Evolutionary conservation across 2,797 vertebrate genomes (phyloP).

Genomic region (Hoplostethus atlanticus): DNA sequence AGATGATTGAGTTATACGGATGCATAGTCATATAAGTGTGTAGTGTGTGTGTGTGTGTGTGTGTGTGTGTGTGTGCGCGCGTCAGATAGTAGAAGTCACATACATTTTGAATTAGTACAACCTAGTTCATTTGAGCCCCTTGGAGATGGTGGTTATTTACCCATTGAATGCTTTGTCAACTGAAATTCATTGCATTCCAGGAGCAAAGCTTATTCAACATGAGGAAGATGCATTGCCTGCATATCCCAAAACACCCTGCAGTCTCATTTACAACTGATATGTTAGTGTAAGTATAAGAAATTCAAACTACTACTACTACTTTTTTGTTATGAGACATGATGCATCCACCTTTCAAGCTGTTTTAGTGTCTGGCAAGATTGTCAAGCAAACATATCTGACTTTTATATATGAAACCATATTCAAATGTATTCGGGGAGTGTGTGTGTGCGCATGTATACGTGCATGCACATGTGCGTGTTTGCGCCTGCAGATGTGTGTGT

Average conservation of each 20-base stretch:
- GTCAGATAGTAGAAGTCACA: background rate
- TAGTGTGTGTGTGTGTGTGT: background rate
- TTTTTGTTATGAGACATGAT: too few relatives aligned
- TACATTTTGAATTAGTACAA: background rate
- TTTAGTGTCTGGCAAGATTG: background rate
- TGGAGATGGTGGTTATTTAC: background rate
- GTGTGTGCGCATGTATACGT: background rate
- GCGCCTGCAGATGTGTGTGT: slow-evolving; percentile 32
- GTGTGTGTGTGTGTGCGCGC: background rate
- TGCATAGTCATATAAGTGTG: background rate
- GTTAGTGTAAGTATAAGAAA: too few relatives aligned
- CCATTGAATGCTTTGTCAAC: too few relatives aligned
- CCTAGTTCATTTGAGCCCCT: background rate
- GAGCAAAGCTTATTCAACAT: too few relatives aligned
- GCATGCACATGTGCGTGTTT: slow-evolving; percentile 11
- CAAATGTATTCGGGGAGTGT: background rate
- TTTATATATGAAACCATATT: background rate
- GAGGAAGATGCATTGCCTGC: too few relatives aligned
- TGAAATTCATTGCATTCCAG: too few relatives aligned
- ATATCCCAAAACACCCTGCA: too few relatives aligned
- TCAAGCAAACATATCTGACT: slow-evolving; percentile 33
- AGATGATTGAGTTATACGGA: background rate
- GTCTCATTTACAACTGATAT: too few relatives aligned
- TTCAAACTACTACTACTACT: too few relatives aligned
- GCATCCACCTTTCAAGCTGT: background rate